Conservation (phyloP, 2,888 invertebrate species). For the Habrosyne pyritoides region DNA sequence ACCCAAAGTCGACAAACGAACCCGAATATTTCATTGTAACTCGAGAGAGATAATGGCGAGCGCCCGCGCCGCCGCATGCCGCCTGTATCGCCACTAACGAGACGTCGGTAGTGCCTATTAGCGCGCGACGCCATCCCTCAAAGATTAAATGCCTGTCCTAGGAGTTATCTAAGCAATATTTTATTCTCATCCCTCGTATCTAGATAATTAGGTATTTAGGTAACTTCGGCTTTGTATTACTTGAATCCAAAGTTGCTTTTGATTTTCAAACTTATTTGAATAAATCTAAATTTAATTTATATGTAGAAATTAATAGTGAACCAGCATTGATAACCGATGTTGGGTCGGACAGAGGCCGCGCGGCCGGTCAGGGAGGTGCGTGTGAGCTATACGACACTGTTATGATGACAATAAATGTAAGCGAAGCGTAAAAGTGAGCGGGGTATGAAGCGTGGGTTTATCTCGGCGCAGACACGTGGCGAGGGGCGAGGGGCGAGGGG, state of each 20-base stretch:
- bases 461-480: neutral
- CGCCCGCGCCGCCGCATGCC: neutral
- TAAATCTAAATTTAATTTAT: too few relatives aligned
- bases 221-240: too few relatives aligned
- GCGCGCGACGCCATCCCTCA: neutral
- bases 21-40: too few relatives aligned
- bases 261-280: too few relatives aligned
- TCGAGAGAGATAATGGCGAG: neutral
- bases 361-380: neutral
- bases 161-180: too few relatives aligned
- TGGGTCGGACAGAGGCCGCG: too few relatives aligned
- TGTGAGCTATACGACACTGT: neutral
- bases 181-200: too few relatives aligned
- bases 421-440: neutral
- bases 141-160: too few relatives aligned
- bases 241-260: too few relatives aligned
- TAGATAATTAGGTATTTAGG: too few relatives aligned
- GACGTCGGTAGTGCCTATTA: neutral
- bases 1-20: neutral
- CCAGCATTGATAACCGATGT: too few relatives aligned
- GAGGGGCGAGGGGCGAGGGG: neutral
- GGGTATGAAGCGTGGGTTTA: neutral
- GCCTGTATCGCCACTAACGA: neutral
- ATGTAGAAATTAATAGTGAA: too few relatives aligned
- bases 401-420: slow-evolving; percentile 1